A percentile compares a stretch with the other conserved stretches of the same genome.
Evolutionary conservation across 2,797 vertebrate species (phyloP).

Genomic region (Momotus momota): DNA sequence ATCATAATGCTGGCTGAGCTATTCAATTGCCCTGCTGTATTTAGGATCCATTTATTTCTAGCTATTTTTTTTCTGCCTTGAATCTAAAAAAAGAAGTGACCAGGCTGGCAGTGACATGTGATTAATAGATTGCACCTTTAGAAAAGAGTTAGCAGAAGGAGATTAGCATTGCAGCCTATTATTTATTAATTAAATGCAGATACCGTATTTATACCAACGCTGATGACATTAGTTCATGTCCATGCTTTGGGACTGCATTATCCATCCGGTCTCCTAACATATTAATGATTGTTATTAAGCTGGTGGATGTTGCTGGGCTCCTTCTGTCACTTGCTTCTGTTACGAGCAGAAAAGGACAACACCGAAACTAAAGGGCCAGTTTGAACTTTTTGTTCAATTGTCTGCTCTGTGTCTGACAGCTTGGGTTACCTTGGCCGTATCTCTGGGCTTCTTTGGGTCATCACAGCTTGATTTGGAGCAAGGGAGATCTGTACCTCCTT

Average conservation of each 20-base stretch:
- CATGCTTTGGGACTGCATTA: slow-evolving; percentile 40
- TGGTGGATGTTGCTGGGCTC: not conserved
- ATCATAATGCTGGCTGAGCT: slow-evolving; percentile 41
- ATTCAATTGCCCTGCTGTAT: slow-evolving; percentile 41
- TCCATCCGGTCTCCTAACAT: not conserved
- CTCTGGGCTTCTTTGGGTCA: not conserved
- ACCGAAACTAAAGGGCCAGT: not conserved
- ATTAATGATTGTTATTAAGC: slow-evolving; percentile 39
- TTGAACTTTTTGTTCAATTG: not conserved
- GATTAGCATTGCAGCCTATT: slow-evolving; percentile 66
- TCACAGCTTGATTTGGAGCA: not conserved
- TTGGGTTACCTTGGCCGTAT: not conserved
- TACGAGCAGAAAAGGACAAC: not conserved
- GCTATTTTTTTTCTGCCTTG: slow-evolving; percentile 30
- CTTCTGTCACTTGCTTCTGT: not conserved
- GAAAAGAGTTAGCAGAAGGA: slow-evolving; percentile 64
- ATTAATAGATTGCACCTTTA: slow-evolving; percentile 71
- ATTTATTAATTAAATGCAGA: slow-evolving; percentile 74
- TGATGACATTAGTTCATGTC: slow-evolving; percentile 61
- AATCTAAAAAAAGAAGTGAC: slow-evolving; percentile 65
- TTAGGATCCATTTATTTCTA: slow-evolving; percentile 58
- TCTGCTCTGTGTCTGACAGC: not conserved
- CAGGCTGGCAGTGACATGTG: slow-evolving; percentile 59
- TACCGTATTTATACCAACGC: slow-evolving; percentile 59
- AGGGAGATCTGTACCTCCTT: not conserved